These are phyloP conservation scores for Mythimna lalbum DNA, from an alignment of 2,888 invertebrate genomes.

Conservation along the genomic window DNA sequence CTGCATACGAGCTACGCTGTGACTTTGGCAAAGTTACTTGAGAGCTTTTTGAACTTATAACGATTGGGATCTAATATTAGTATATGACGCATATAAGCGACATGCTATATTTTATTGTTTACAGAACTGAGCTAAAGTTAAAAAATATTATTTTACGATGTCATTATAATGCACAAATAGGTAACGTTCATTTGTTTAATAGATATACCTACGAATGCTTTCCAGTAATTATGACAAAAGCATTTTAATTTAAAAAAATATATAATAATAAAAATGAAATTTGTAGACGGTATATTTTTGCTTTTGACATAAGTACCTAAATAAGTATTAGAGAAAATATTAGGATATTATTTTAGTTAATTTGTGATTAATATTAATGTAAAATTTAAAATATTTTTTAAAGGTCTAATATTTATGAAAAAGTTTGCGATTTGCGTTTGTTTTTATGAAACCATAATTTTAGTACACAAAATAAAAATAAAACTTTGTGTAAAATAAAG, in stretches of 20 bases:
- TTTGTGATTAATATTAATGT: neutral
- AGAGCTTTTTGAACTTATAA: conserved; percentile 1
- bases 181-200: neutral
- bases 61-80: neutral
- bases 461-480: neutral
- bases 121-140: neutral
- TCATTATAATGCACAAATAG: neutral
- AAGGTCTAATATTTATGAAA: neutral
- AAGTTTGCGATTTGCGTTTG: neutral
- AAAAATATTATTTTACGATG: neutral
- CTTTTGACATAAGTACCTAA: too few relatives aligned
- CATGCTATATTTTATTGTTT: neutral
- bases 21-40: conserved; percentile 26
- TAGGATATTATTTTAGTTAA: neutral
- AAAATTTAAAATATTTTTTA: neutral
- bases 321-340: neutral
- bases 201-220: neutral
- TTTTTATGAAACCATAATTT: neutral
- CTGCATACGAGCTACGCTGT: conserved; percentile 57
- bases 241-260: too few relatives aligned
- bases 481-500: too few relatives aligned
- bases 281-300: too few relatives aligned
- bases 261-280: too few relatives aligned
- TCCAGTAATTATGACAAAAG: too few relatives aligned
- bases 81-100: neutral